Base-by-base conservation (phyloP, 2,888 invertebrate genomes). In the Ectemnius lituratus region DNA sequence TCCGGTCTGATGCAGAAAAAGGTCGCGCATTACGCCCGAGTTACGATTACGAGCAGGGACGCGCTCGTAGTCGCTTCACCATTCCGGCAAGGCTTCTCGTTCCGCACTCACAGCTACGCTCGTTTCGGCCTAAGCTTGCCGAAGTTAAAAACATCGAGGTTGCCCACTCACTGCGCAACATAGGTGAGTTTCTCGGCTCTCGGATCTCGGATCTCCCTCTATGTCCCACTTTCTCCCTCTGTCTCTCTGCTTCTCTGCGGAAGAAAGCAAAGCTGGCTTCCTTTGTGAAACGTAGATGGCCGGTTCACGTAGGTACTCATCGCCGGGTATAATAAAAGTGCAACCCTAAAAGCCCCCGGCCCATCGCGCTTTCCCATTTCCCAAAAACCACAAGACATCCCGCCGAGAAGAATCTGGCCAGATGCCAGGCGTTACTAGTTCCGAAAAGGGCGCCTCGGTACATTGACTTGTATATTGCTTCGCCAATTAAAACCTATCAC, bases 1-100 rank as follows among this genome's bases (percentile, higher is more conserved):
- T 67, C 58, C 67, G 67, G 66, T 58, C 58, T 62, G 67, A 62
- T 66, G 75, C 62, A 63, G 67, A 69, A 67, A 61, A 79, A 64
- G 73, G 71, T 74, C 67, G 71, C 67, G 71, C 73, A 69, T 82
- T 78, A 82, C 73, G 65, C 8, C 56, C 18, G 64, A 78, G 73
- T 81, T 84, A 84, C 79, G 79, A 79, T 84, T 84, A 78, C 73
- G 79, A 76, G 70, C 73, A 49, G 73, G 70, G 57, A 52, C 37
- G 11, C 58, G 70, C 63, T 71, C 78, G 65, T 76, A 76, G 74
- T 59, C 74, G 65, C 68, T 78, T 78, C 56, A 63, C 74, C 79
- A 71, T 76, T 82, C 82, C 68, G 67, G 66, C 37, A 11, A 65
- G 70, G 65, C 58, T 70, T 68, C 71, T 57, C 65, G 37, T 67